These are phyloP conservation scores for Platichthys stellatus DNA, from an alignment of 2,113 vertebrate genomes.

Conservation along the genomic window DNA sequence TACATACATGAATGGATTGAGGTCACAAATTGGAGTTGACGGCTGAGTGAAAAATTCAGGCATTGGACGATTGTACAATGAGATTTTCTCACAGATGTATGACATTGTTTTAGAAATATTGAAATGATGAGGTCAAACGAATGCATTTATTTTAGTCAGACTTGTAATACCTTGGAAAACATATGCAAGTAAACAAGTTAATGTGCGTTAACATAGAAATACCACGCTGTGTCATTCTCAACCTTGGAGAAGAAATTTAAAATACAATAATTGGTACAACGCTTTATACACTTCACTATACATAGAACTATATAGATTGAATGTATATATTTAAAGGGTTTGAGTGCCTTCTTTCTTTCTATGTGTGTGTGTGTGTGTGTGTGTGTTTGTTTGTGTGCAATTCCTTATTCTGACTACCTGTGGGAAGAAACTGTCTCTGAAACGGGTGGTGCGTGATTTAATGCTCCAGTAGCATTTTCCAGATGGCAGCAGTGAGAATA, in stretches of 20 bases:
- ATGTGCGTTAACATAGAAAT: no score
- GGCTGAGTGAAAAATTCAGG: slow-evolving; percentile 18
- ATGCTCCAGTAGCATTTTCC: slow-evolving; percentile 62
- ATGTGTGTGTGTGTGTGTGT: slow-evolving; percentile 6
- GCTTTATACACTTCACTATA: slow-evolving; percentile 19
- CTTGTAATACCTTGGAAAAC: not conserved
- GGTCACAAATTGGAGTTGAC: slow-evolving; percentile 28
- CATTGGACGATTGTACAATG: not conserved
- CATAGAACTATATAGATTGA: not conserved
- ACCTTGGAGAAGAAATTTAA: not conserved
- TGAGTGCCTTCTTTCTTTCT: not conserved
- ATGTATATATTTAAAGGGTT: not conserved
- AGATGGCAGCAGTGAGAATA: slow-evolving; percentile 64
- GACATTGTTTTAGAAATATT: not conserved
- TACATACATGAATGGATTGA: slow-evolving; percentile 17
- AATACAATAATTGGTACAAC: slow-evolving; percentile 1
- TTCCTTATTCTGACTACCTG: slow-evolving; percentile 68
- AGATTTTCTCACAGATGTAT: not conserved
- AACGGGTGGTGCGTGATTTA: slow-evolving; percentile 61
- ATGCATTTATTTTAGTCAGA: not conserved
- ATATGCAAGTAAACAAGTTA: no score
- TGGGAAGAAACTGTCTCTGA: slow-evolving; percentile 63
- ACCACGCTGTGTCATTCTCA: not conserved
- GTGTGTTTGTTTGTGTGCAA: slow-evolving; percentile 17
- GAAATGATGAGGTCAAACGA: not conserved